These are phyloP conservation scores for Omphaloscelis lunosa DNA, from an alignment of 2,888 invertebrate species.

Conservation along the genomic window DNA sequence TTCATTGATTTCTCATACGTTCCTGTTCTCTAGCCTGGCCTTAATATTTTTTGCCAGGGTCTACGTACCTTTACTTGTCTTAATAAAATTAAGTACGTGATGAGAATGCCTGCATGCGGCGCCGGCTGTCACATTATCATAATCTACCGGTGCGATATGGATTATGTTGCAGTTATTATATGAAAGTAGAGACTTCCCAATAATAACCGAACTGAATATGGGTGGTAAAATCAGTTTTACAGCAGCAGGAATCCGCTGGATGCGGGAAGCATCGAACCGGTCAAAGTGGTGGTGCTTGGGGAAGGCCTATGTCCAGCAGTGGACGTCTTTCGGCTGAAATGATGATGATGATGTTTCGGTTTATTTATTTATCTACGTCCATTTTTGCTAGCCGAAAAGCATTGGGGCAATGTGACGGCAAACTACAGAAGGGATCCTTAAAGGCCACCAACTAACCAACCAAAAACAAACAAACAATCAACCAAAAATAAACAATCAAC, in stretches of 20 bases:
- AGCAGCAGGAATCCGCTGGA: too few species aligned
- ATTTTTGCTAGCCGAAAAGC: neutral
- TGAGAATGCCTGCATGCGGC: conserved; percentile 49
- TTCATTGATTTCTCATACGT: neutral
- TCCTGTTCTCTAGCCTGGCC: neutral
- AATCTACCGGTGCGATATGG: conserved; percentile 29
- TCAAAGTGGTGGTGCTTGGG: too few species aligned
- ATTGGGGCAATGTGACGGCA: neutral
- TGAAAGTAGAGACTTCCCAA: neutral
- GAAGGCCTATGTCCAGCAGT: too few species aligned
- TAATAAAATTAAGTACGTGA: conserved; percentile 41
- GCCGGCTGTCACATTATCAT: conserved; percentile 52
- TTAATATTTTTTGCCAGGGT: neutral
- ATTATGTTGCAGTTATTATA: conserved; percentile 16
- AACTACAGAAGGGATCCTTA: neutral
- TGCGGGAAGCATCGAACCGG: too few species aligned
- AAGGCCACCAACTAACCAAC: too few species aligned
- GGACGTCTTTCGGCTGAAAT: too few species aligned
- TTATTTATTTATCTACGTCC: neutral
- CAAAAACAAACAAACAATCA: too few species aligned
- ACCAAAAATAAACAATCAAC: neutral
- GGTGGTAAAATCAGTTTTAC: too few species aligned
- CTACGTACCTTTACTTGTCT: conserved; percentile 9
- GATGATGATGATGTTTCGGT: too few species aligned
- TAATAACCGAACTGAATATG: too few species aligned